Conservation (phyloP, 2,797 vertebrate genomes). For the Erethizon dorsatum region DNA sequence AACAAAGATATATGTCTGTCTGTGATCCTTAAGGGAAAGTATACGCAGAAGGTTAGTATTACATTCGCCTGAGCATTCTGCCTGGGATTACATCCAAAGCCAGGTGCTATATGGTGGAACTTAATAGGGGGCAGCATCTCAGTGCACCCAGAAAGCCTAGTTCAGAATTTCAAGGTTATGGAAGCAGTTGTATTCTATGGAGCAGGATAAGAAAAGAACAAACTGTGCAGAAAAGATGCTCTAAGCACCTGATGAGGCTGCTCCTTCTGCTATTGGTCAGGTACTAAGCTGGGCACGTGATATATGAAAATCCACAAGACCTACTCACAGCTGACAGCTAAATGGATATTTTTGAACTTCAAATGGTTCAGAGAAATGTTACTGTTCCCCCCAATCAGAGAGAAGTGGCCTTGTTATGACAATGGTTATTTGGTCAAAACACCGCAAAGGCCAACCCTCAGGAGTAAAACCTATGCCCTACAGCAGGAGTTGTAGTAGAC, state of each 20-base stretch:
- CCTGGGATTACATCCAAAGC: not conserved
- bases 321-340: not conserved
- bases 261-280: not conserved
- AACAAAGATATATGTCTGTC: not conserved
- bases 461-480: not conserved
- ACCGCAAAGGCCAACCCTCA: not conserved
- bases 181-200: not conserved
- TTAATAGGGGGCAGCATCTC: not conserved
- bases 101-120: not conserved
- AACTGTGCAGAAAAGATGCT: not conserved
- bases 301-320: not conserved
- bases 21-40: not conserved
- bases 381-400: not conserved
- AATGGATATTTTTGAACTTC: not conserved
- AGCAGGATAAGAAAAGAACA: not conserved
- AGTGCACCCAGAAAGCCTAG: not conserved
- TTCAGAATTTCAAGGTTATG: not conserved
- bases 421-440: not conserved
- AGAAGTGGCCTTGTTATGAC: not conserved
- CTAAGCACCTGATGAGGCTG: not conserved
- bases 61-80: not conserved
- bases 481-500: not conserved
- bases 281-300: not conserved
- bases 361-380: not conserved
- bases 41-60: not conserved